phyloP scores from a whole-genome alignment of 2,113 vertebrate genomes.

The Gulo gulo region DNA sequence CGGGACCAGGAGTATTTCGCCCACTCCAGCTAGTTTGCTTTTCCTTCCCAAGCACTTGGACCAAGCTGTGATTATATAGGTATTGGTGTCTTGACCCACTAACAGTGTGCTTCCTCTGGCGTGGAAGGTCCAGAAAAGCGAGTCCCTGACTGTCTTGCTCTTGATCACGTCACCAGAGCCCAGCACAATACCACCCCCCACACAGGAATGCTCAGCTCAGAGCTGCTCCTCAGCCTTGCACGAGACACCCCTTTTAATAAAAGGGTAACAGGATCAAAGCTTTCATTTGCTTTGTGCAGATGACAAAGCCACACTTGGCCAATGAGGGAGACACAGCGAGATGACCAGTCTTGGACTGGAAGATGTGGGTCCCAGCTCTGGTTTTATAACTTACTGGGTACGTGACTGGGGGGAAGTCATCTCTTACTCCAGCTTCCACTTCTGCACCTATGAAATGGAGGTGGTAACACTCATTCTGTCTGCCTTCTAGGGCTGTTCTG shows the following conservation, averaged over 20 bases:
- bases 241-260: background rate
- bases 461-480: background rate
- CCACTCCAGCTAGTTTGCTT: background rate
- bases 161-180: background rate
- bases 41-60: background rate
- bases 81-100: background rate
- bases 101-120: background rate
- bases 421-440: background rate
- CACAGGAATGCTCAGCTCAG: background rate
- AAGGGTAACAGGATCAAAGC: background rate
- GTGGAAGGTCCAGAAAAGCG: background rate
- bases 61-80: background rate
- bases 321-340: background rate
- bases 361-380: background rate
- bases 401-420: background rate
- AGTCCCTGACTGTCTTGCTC: background rate
- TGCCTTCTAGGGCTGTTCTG: background rate
- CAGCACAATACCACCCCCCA: rapidly evolving
- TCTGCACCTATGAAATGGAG: background rate
- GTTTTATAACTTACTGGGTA: background rate
- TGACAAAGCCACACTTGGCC: background rate
- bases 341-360: background rate
- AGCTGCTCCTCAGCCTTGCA: background rate
- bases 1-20: background rate
- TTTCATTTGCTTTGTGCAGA: background rate